Conservation (phyloP, 2,888 invertebrate species). For the Megalurothrips usitatus region DNA sequence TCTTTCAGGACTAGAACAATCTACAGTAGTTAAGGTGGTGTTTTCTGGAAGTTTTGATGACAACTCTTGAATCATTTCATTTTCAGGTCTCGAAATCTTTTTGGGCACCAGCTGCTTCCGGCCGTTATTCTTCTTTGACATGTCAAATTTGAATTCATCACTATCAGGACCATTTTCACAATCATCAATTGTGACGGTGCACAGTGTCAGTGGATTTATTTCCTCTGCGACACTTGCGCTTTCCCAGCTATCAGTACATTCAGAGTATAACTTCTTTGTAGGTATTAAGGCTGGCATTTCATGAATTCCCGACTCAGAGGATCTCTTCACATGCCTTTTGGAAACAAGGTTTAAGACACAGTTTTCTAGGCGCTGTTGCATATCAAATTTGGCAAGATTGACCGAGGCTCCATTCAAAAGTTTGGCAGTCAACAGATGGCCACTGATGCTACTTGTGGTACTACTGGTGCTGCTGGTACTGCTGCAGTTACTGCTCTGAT, state of each 20-base stretch:
- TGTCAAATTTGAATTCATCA: not conserved
- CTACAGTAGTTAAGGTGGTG: constrained; percentile 7
- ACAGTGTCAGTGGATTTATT: constrained; percentile 27
- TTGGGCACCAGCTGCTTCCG: constrained; percentile 38
- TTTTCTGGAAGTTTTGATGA: constrained; percentile 29
- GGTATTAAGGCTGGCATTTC: not conserved
- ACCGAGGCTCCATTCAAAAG: not conserved
- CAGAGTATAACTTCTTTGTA: constrained; percentile 27
- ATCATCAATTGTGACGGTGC: constrained; percentile 1
- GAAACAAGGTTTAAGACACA: constrained; percentile 37
- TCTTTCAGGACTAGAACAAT: constrained; percentile 14
- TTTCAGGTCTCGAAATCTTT: constrained; percentile 34
- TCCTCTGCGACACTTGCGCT: constrained; percentile 31
- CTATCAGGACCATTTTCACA: not conserved
- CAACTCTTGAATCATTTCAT: constrained; percentile 18
- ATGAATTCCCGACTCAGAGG: constrained; percentile 31
- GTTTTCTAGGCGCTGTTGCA: constrained; percentile 39
- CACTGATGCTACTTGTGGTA: not conserved
- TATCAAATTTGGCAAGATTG: constrained; percentile 37
- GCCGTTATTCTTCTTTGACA: constrained; percentile 33
- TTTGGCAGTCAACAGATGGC: not conserved
- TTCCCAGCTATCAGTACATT: constrained; percentile 30
- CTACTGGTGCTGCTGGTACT: not conserved
- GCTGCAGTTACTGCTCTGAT: not conserved
- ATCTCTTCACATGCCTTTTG: constrained; percentile 30